phyloP scores from a whole-genome alignment of 2,888 invertebrate genomes.

The Netelia virgata region DNA sequence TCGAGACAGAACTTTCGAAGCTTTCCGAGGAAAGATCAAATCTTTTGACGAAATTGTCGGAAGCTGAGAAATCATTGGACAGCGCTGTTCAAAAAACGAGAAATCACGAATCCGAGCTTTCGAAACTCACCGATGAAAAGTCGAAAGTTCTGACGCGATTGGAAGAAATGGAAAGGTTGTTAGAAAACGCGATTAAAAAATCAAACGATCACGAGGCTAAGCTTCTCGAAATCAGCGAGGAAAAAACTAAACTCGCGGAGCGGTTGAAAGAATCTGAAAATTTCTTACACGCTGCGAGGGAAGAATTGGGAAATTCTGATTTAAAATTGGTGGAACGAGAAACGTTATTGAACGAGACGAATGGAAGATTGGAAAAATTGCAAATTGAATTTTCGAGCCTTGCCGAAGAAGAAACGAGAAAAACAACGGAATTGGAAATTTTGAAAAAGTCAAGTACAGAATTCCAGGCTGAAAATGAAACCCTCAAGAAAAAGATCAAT shows the following conservation, averaged over 20 bases:
- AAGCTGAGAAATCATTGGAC: conserved; percentile 51
- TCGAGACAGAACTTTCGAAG: conserved; percentile 57
- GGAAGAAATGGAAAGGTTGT: conserved; percentile 29
- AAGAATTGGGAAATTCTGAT: conserved; percentile 84
- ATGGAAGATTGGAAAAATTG: conserved; percentile 73
- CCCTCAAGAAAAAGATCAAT: conserved; percentile 76
- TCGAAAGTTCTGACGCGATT: background rate
- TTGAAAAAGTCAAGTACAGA: conserved; percentile 20
- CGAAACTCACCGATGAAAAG: conserved; percentile 21
- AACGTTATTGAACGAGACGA: conserved; percentile 85
- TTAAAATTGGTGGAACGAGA: conserved; percentile 78
- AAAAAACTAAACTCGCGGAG: conserved; percentile 1
- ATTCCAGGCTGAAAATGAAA: conserved; percentile 66
- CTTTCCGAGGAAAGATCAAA: conserved; percentile 50
- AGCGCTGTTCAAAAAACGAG: conserved; percentile 61
- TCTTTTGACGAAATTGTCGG: no score
- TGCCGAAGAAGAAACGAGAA: conserved; percentile 38
- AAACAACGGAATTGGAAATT: conserved; percentile 13
- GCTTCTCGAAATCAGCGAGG: background rate
- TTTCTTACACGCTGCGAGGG: conserved; percentile 69
- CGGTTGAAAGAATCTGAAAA: conserved; percentile 69
- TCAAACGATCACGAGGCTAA: background rate
- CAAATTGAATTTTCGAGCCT: conserved; percentile 40
- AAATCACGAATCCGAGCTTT: conserved; percentile 64
- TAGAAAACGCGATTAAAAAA: conserved; percentile 44